phyloP scores from a whole-genome alignment of 2,797 vertebrate genomes.

The Halcyon chelicuti region DNA sequence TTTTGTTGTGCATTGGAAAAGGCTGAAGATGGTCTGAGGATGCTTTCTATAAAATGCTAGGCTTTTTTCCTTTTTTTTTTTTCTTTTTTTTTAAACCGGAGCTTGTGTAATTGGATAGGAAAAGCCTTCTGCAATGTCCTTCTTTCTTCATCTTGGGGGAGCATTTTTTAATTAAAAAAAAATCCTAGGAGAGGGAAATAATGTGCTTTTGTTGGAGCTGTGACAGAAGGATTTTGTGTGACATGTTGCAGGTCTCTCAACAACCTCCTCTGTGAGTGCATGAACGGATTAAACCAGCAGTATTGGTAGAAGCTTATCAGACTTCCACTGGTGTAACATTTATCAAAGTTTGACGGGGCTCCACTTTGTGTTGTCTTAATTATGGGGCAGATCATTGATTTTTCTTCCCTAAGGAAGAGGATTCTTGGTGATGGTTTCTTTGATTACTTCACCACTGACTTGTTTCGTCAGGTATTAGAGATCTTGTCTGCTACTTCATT shows the following conservation, averaged over 20 bases:
- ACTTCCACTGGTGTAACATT: background rate
- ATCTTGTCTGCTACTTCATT: background rate
- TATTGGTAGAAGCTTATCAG: background rate
- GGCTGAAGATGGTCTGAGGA: background rate
- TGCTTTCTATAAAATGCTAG: background rate
- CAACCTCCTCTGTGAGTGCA: background rate
- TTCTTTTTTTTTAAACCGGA: background rate
- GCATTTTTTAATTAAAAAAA: background rate
- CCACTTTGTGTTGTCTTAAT: background rate
- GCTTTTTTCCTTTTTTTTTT: too few relatives aligned
- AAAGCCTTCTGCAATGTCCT: background rate
- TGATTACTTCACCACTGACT: background rate
- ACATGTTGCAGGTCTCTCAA: background rate
- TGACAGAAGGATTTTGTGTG: background rate
- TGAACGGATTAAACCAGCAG: background rate
- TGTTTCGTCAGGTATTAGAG: background rate
- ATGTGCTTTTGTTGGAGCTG: background rate
- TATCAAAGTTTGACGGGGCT: background rate
- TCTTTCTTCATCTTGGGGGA: background rate
- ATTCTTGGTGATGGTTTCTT: background rate
- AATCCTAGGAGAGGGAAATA: background rate
- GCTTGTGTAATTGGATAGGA: background rate
- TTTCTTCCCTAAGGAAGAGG: background rate
- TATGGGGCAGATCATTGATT: background rate
- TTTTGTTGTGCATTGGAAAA: background rate